A percentile compares a stretch with the other conserved stretches of the same genome.
Evolutionary conservation across 2,797 vertebrate species (phyloP).

Genomic region (Gymnoscopelus braueri): DNA sequence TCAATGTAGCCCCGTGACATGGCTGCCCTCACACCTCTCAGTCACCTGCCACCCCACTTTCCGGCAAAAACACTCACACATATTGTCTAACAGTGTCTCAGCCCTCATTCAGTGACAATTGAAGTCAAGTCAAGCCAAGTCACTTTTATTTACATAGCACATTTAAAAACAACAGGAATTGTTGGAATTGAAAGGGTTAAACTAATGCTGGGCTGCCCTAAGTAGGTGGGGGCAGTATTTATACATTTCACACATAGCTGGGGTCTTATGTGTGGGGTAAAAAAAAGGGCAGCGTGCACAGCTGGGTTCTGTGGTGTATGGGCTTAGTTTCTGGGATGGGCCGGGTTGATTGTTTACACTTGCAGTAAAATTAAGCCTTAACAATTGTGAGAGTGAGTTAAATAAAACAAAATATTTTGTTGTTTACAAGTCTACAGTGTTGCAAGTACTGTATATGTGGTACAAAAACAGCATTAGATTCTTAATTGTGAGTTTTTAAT

Average conservation of each 20-base stretch:
- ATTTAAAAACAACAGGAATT: too few relatives aligned
- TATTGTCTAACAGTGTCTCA: slow-evolving; percentile 46
- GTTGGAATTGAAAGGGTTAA: slow-evolving; percentile 60
- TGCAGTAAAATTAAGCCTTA: neutral
- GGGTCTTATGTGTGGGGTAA: slow-evolving; percentile 28
- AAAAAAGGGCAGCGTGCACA: slow-evolving; percentile 25
- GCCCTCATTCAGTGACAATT: slow-evolving; percentile 70
- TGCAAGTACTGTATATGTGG: too few relatives aligned
- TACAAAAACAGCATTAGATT: too few relatives aligned
- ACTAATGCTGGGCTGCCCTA: slow-evolving; percentile 62
- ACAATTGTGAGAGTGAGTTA: neutral
- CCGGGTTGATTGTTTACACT: neutral
- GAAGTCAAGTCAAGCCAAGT: slow-evolving; percentile 22
- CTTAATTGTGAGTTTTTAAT: too few relatives aligned
- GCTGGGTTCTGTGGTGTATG: slow-evolving; percentile 16
- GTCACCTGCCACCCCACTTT: slow-evolving; percentile 39
- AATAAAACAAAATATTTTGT: too few relatives aligned
- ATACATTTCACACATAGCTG: slow-evolving; percentile 43
- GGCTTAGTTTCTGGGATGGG: slow-evolving; percentile 29
- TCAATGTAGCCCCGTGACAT: slow-evolving; percentile 14
- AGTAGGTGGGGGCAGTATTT: slow-evolving; percentile 52
- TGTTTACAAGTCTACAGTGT: too few relatives aligned
- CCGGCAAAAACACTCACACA: slow-evolving; percentile 38
- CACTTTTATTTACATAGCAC: too few relatives aligned
- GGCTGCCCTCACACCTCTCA: slow-evolving; percentile 37